Percentiles rank a stretch among this genome's conserved stretches.
These are phyloP conservation scores for Pipra filicauda DNA, from an alignment of 2,113 vertebrate species.

Conservation along the genomic window DNA sequence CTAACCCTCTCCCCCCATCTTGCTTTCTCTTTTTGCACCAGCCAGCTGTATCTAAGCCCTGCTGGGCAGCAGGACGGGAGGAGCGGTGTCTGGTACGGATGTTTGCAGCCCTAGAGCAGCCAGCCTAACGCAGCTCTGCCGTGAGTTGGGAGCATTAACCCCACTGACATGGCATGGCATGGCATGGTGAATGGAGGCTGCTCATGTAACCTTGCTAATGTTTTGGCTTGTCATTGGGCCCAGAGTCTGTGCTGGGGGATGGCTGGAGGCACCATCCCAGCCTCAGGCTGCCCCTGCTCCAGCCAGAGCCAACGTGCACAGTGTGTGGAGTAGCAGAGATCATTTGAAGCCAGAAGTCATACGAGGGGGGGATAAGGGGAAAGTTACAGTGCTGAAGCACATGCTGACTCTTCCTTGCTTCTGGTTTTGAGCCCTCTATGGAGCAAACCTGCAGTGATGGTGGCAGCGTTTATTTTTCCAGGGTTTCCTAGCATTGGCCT, in stretches of 20 bases:
- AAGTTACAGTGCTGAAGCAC: neutral
- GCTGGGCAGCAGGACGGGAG: conserved; percentile 15
- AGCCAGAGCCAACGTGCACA: neutral
- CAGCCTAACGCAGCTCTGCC: neutral
- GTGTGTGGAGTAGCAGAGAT: accelerated
- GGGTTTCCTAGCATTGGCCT: neutral
- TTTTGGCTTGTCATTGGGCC: neutral
- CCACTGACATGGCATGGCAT: neutral
- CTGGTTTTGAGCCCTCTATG: neutral
- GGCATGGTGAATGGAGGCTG: neutral
- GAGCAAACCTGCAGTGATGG: neutral
- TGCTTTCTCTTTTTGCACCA: conserved; percentile 25
- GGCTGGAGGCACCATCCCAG: neutral
- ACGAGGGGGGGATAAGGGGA: neutral
- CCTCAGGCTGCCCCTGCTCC: neutral
- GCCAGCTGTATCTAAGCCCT: neutral
- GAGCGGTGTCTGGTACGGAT: conserved; percentile 49
- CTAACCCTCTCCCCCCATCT: neutral
- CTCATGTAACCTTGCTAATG: neutral
- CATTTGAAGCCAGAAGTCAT: neutral
- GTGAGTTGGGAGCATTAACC: conserved; percentile 56
- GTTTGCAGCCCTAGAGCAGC: conserved; percentile 37
- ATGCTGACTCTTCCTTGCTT: accelerated
- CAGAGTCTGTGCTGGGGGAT: accelerated
- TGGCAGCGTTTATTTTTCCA: neutral